These are phyloP conservation scores for Tethya wilhelma DNA, from an alignment of 37 sponge, comb jelly and placozoan genomes.

Conservation along the genomic window DNA sequence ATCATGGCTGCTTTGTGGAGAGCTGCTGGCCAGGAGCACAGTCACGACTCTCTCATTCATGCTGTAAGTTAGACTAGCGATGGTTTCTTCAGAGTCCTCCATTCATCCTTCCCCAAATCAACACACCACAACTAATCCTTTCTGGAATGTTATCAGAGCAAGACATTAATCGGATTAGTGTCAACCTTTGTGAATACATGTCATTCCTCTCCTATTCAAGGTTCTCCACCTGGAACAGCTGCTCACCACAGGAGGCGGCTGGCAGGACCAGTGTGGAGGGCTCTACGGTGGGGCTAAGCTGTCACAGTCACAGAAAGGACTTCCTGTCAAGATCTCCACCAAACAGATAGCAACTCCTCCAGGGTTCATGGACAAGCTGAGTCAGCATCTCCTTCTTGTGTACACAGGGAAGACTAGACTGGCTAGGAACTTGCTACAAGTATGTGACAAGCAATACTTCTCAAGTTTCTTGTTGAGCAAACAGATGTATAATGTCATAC, in stretches of 20 bases:
- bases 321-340: constrained; percentile 43
- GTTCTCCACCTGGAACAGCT: constrained; percentile 83
- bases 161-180: background rate
- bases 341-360: constrained; percentile 21
- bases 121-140: too few relatives aligned
- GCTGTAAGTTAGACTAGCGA: constrained; percentile 71
- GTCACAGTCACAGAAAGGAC: constrained; percentile 52
- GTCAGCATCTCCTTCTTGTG: constrained; percentile 63
- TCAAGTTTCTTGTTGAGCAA: background rate
- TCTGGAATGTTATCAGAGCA: too few relatives aligned
- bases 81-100: too few relatives aligned
- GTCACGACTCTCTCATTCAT: constrained; percentile 70
- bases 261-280: constrained; percentile 94
- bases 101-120: too few relatives aligned
- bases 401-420: constrained; percentile 88
- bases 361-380: constrained; percentile 54
- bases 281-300: constrained; percentile 78
- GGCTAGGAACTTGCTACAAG: constrained; percentile 89
- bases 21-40: constrained; percentile 48
- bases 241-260: constrained; percentile 89
- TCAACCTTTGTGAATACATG: background rate
- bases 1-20: constrained; percentile 77
- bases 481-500: background rate
- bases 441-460: background rate
- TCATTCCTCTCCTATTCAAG: constrained; percentile 9